phyloP scores from a whole-genome alignment of 2,888 invertebrate species.

The Pachycephus smyrnensis region DNA sequence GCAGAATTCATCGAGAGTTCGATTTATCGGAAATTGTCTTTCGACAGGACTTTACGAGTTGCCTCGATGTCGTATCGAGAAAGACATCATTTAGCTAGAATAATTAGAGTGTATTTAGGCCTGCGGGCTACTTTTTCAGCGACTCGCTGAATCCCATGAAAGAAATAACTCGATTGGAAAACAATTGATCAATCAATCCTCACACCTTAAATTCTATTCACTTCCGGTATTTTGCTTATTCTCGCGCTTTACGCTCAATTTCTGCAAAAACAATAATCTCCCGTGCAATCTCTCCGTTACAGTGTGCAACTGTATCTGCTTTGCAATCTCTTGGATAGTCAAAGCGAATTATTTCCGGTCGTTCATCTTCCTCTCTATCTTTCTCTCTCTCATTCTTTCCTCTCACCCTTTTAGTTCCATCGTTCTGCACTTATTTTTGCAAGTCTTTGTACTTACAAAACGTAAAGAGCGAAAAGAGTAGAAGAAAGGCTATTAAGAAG shows the following conservation, averaged over 20 bases:
- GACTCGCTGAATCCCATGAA: slow-evolving; percentile 53
- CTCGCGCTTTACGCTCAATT: neutral
- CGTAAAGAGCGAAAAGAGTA: neutral
- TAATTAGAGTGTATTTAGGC: slow-evolving; percentile 62
- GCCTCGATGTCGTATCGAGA: slow-evolving; percentile 5
- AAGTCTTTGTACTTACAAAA: neutral
- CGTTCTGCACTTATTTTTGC: neutral
- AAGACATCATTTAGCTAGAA: slow-evolving; percentile 25
- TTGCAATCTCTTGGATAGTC: neutral
- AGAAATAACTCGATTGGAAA: slow-evolving; percentile 35
- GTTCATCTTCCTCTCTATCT: slow-evolving; percentile 8
- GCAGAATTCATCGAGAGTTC: slow-evolving; percentile 8
- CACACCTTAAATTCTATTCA: neutral
- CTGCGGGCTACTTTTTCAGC: slow-evolving; percentile 63
- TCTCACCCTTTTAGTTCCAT: slow-evolving; percentile 2
- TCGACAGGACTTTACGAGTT: slow-evolving; percentile 12
- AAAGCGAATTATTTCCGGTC: neutral
- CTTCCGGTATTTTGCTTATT: neutral
- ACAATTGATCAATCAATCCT: neutral
- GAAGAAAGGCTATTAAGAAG: neutral
- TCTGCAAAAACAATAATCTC: neutral
- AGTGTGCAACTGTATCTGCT: neutral
- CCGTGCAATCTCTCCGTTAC: neutral
- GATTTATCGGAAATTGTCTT: slow-evolving; percentile 3
- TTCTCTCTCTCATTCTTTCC: slow-evolving; percentile 7